Base-by-base conservation (phyloP, 2,113 vertebrate species). In the Piaya cayana region DNA sequence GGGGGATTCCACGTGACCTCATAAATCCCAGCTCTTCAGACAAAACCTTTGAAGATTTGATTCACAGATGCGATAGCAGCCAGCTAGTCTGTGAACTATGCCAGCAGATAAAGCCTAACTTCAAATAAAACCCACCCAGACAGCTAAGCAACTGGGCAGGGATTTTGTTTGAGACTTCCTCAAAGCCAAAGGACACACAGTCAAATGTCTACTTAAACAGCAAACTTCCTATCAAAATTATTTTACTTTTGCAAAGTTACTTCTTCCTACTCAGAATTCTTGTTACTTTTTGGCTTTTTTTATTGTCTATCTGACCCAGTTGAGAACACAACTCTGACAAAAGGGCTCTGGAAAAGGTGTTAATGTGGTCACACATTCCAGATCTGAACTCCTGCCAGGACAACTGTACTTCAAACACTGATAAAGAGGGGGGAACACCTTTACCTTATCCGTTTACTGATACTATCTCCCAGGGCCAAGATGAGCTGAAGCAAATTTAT, bases 1-100 rank as follows among this genome's bases (percentile, higher is more conserved):
- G 68, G 82, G 91, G 53, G 82, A 93, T 83, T 90, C 91, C 88
- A 86, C 67, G 19, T 93, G 96, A 94, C 82, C 87, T 49, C 72
- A 89, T 94, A 93, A 96, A 97, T 92, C 93, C 84, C 88, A 93
- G 2, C 83, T 88, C 92, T 81, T 65, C 86, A 90, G 88, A 88
- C 94, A 79, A 93, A 93, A 90, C 63, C 96, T 96, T 81, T 92
- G 95, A 97, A 97, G 93, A 71, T 88, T 42, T 58, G 93, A 96
- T 96, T 71, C 86, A 32, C 88, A 96, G 69, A 96, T 89, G 87
- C 30, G 92, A 97, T 97, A 97, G 83, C 63, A 63, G 68, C 90
- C 96, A 93, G 86, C 92, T 78, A 25, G 91, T 96, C 84, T 95
- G 86, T 91, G 93, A 96, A 91, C 47, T 69, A 93, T 95, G 91